A percentile compares a stretch with the other conserved stretches of the same genome.
These are phyloP conservation scores for Cyclophora punctaria DNA, from an alignment of 2,888 invertebrate genomes.

Conservation along the genomic window DNA sequence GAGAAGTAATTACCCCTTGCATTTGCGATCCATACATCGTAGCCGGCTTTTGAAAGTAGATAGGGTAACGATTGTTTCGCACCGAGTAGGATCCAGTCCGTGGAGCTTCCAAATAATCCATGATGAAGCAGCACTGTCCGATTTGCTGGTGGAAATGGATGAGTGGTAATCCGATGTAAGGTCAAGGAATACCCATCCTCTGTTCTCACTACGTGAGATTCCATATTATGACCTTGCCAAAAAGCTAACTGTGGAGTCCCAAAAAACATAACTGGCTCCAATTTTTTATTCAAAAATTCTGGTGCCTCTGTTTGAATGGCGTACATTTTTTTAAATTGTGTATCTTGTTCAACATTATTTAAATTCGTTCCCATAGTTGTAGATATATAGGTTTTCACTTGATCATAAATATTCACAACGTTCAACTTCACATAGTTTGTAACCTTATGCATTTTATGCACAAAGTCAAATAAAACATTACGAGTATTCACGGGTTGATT, in stretches of 20 bases:
- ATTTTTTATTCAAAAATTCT: slow-evolving; percentile 22
- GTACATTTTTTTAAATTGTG: too few species aligned
- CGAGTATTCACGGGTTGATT: too few species aligned
- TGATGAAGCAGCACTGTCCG: slow-evolving; percentile 48
- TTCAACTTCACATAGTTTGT: too few species aligned
- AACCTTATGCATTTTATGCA: too few species aligned
- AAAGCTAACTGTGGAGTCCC: slow-evolving; percentile 41
- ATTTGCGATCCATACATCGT: slow-evolving; percentile 77
- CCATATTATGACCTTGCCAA: slow-evolving; percentile 41
- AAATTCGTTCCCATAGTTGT: too few species aligned
- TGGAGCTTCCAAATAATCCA: slow-evolving; percentile 54
- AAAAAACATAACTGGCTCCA: slow-evolving; percentile 34
- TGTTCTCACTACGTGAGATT: slow-evolving; percentile 44
- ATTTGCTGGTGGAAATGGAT: slow-evolving; percentile 8
- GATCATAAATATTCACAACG: too few species aligned
- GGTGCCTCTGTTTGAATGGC: slow-evolving; percentile 14
- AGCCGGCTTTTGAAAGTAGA: slow-evolving; percentile 70
- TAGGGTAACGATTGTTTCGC: slow-evolving; percentile 49
- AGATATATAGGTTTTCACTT: too few species aligned
- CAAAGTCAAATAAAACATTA: too few species aligned
- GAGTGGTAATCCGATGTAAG: slow-evolving; percentile 31
- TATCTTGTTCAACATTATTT: too few species aligned
- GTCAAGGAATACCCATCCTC: slow-evolving; percentile 50
- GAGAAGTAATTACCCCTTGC: slow-evolving; percentile 58
- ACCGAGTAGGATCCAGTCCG: slow-evolving; percentile 57